phyloP scores from a whole-genome alignment of 2,888 invertebrate species.

The Leptothorax acervorum region DNA sequence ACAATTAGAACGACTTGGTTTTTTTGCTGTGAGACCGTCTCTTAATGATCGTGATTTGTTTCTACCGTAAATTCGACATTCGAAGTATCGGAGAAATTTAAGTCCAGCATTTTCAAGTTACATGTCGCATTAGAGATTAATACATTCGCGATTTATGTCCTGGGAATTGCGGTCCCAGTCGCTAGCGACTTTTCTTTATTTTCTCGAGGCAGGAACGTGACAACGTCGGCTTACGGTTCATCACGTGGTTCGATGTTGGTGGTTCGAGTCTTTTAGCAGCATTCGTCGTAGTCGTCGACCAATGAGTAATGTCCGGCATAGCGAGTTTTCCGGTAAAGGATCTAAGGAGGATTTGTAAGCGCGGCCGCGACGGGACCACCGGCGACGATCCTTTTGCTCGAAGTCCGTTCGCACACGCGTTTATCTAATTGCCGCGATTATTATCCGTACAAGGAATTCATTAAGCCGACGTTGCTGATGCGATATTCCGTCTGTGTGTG shows the following conservation, averaged over 20 bases:
- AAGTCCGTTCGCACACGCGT: constrained; percentile 37
- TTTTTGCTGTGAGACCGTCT: background rate
- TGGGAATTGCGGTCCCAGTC: constrained; percentile 24
- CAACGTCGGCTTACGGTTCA: constrained; percentile 35
- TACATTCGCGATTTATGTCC: constrained; percentile 33
- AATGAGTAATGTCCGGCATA: constrained; percentile 59
- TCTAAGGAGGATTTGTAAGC: constrained; percentile 66
- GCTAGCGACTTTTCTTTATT: constrained; percentile 54
- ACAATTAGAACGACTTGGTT: background rate
- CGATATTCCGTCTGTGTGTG: background rate
- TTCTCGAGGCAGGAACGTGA: constrained; percentile 29
- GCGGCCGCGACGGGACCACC: constrained; percentile 35
- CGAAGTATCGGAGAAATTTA: background rate
- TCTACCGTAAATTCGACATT: background rate
- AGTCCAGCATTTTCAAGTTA: background rate
- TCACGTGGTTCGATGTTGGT: constrained; percentile 39
- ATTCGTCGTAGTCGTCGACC: constrained; percentile 33
- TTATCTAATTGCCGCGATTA: constrained; percentile 45
- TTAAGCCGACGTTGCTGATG: constrained; percentile 21
- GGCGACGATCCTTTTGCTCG: constrained; percentile 19
- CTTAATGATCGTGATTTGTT: background rate
- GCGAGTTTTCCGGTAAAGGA: constrained; percentile 50
- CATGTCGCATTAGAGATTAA: constrained; percentile 19
- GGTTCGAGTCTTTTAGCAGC: constrained; percentile 24
- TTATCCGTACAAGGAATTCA: constrained; percentile 47